Base-by-base conservation (phyloP, 2,797 vertebrate species). In the Poeciliopsis infans region DNA sequence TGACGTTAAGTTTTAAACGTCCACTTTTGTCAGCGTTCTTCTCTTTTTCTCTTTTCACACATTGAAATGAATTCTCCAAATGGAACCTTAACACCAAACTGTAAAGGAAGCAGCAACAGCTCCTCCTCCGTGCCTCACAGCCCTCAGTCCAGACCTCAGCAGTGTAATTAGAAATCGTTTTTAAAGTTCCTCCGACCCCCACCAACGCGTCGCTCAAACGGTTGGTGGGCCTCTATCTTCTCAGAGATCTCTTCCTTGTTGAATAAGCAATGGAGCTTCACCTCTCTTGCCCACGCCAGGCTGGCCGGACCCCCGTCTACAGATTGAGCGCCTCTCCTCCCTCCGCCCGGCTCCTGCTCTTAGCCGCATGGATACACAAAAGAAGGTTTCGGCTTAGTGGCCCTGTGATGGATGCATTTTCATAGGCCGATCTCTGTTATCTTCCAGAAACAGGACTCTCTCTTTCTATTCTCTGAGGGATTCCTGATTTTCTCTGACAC, bases 401-500 rank as follows among this genome's bases (percentile, higher is more conserved):
- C 83, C 93, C 91, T 89, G 93, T 96, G 95, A 96, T 96, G 93
- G 95, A 96, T 96, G 94, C 95, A 95, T 96, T 96, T 96, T 94
- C 94, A 95, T 91, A 94, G 91, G 94, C 93, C 93, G 94, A 94
- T 95, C 94, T 92, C 93, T 79, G 95, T 96, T 96, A 96, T 96
- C 96, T 95, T 93, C 91, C 91, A 88, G 93, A 94, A 96, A 95
- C 95, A 96, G 96, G 93, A 95, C 94, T 93, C 87, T 83, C 87
- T 89, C 91, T 39, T 39, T 95, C 93, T 88, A 94, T 95, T 95
- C 95, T 95, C 93, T 93, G 85, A 90, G 92, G 92, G 92, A 93
- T 94, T 95, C 93, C 93, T 89, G 91, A 91, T 92, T 93, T 91
- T 86, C 88, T 86, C 90, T 92, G 86, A 86, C 91, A 91, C 82